These are phyloP conservation scores for Xestoiulus laeticollis DNA, from an alignment of 2,888 invertebrate genomes.

Conservation along the genomic window DNA sequence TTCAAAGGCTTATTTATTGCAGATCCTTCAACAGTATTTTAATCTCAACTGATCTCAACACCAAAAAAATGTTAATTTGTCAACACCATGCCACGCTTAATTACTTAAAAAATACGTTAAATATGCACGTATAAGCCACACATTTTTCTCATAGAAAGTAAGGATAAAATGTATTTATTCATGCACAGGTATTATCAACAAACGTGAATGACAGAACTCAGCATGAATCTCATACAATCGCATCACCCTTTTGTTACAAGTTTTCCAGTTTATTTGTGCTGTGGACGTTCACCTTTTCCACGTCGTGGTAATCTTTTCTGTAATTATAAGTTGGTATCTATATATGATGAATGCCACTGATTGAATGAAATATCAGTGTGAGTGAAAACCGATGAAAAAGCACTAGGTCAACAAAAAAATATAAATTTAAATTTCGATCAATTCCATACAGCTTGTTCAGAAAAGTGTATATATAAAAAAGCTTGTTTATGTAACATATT, in stretches of 20 bases:
- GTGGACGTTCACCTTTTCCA: slow-evolving; percentile 30
- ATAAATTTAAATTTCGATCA: too few species aligned
- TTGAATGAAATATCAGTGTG: not conserved
- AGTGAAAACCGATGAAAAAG: not conserved
- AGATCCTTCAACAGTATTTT: too few species aligned
- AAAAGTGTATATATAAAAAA: too few species aligned
- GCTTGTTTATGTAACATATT: too few species aligned
- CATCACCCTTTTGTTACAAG: not conserved
- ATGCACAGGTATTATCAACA: not conserved
- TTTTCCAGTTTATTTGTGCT: not conserved
- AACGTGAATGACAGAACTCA: not conserved
- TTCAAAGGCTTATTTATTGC: too few species aligned
- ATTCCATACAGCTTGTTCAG: too few species aligned
- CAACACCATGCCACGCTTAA: too few species aligned
- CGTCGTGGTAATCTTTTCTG: not conserved
- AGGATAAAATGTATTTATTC: not conserved
- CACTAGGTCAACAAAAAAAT: not conserved
- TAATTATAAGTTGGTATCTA: not conserved
- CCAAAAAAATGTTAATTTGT: too few species aligned
- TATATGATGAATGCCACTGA: not conserved
- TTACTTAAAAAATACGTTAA: not conserved
- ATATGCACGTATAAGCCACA: not conserved
- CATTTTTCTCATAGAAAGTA: not conserved
- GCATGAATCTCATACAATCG: not conserved
- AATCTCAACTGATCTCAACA: too few species aligned